These are phyloP conservation scores for Hermaeophaga mercurialis DNA, from an alignment of 2,888 invertebrate genomes.

Conservation along the genomic window DNA sequence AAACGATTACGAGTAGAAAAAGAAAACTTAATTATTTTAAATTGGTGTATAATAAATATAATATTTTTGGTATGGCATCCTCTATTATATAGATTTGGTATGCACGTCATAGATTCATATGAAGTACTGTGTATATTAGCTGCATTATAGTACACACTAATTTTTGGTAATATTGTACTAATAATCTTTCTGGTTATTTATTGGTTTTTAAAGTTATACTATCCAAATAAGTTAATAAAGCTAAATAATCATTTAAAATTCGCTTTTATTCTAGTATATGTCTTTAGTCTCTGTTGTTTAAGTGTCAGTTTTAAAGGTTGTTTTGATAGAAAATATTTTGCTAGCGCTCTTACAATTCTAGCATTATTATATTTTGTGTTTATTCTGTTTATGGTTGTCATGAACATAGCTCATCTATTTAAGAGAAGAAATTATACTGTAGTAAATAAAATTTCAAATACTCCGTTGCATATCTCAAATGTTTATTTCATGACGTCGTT, in stretches of 20 bases:
- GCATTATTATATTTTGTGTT: conserved; percentile 8
- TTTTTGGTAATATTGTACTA: conserved; percentile 11
- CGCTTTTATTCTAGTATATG: conserved; percentile 11
- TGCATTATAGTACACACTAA: neutral
- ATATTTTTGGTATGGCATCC: neutral
- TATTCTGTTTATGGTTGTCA: conserved; percentile 27
- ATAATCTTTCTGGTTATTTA: conserved; percentile 12
- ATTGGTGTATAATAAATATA: neutral
- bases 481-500: conserved; percentile 6
- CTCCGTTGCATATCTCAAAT: conserved; percentile 17
- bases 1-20: neutral
- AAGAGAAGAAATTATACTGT: conserved; percentile 11
- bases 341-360: neutral
- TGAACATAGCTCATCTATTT: conserved; percentile 21
- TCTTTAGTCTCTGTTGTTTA: conserved; percentile 7
- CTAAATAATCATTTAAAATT: conserved; percentile 8
- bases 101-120: neutral
- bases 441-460: neutral
- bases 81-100: neutral
- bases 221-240: conserved; percentile 11
- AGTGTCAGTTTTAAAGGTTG: conserved; percentile 7
- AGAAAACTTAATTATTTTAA: conserved; percentile 2
- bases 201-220: conserved; percentile 25
- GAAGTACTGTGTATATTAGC: conserved; percentile 1
- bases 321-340: neutral